A percentile compares a stretch with the other conserved stretches of the same genome.
Evolutionary conservation across 2,888 invertebrate genomes (phyloP).

Genomic region (Lumbricus terrestris): DNA sequence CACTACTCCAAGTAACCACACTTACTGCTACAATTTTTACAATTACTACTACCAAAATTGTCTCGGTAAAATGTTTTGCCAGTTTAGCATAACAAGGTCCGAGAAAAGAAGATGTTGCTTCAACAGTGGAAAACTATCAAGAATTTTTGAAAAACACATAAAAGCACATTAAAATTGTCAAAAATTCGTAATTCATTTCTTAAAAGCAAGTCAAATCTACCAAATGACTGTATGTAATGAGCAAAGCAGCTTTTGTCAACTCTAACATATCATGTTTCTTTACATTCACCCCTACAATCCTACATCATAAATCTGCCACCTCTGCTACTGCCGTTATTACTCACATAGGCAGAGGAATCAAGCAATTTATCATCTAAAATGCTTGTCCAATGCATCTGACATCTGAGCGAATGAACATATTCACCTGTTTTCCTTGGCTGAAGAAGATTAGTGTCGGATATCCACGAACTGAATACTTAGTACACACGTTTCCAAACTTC

Average conservation of each 20-base stretch:
- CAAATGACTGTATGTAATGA: not conserved
- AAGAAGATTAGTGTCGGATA: constrained; percentile 87
- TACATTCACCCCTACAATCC: too few relatives aligned
- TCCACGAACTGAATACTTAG: constrained; percentile 77
- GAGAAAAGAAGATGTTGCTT: too few relatives aligned
- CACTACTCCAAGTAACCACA: too few relatives aligned
- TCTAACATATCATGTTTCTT: not conserved
- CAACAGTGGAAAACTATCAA: too few relatives aligned
- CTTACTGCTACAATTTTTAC: too few relatives aligned
- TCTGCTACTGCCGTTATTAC: not conserved
- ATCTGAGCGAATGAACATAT: too few relatives aligned
- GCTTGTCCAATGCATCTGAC: not conserved
- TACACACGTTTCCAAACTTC: constrained; percentile 72
- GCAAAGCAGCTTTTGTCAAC: not conserved
- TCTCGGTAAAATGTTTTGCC: too few relatives aligned
- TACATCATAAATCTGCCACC: not conserved
- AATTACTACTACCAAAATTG: too few relatives aligned
- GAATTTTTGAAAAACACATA: too few relatives aligned
- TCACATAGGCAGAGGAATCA: not conserved
- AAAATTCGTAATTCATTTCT: not conserved
- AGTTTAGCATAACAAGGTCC: too few relatives aligned
- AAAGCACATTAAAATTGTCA: not conserved
- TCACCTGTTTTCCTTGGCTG: constrained; percentile 76
- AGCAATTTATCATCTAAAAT: not conserved
- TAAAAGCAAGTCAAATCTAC: not conserved